Evolutionary conservation across 2,888 invertebrate species (phyloP).

Genomic region (Diabrotica balteata): DNA sequence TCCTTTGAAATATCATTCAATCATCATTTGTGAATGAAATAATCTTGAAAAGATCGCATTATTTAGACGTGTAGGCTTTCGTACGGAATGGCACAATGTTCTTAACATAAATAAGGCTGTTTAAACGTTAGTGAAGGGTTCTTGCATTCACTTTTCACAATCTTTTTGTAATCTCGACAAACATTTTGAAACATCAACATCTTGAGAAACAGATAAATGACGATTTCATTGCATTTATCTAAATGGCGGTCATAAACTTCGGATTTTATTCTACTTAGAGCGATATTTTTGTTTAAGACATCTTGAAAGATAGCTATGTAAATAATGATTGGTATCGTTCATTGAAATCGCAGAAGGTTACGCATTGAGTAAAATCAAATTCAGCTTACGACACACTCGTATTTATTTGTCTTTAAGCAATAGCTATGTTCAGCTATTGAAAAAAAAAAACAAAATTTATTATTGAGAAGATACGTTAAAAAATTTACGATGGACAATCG

Average conservation of each 20-base stretch:
- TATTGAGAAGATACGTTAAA: too few relatives aligned
- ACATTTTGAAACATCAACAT: constrained; percentile 17
- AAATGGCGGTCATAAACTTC: not conserved
- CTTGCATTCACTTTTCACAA: constrained; percentile 21
- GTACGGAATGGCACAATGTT: constrained; percentile 20
- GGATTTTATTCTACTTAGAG: not conserved
- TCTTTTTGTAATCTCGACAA: constrained; percentile 17
- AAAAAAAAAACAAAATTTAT: too few relatives aligned
- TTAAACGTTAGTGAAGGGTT: constrained; percentile 20
- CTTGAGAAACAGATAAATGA: constrained; percentile 18
- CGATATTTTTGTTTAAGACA: not conserved
- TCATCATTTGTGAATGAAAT: constrained; percentile 15
- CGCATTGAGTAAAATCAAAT: too few relatives aligned
- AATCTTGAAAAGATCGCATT: constrained; percentile 22
- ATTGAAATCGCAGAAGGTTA: not conserved
- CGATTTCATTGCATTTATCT: not conserved
- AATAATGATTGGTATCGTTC: not conserved
- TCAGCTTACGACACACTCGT: too few relatives aligned
- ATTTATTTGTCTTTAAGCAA: too few relatives aligned
- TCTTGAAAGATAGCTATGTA: constrained; percentile 1
- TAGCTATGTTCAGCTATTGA: too few relatives aligned
- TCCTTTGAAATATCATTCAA: constrained; percentile 15
- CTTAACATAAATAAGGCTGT: constrained; percentile 19
- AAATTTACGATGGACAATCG: too few relatives aligned
- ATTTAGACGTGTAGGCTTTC: constrained; percentile 16